Base-by-base conservation (phyloP, 2,113 vertebrate genomes). In the Rhinolophus sinicus region DNA sequence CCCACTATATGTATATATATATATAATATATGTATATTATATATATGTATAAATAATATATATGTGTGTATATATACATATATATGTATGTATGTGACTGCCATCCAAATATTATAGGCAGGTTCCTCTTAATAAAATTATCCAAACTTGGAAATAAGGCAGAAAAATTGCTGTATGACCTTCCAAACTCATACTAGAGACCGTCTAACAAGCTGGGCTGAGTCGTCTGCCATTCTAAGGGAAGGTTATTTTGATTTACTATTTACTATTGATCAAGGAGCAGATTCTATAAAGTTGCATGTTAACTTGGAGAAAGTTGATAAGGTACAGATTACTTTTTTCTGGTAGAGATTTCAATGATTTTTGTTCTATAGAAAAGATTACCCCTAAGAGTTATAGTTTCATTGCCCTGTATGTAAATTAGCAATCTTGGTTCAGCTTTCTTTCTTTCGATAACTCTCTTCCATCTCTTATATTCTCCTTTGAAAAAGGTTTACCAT, bases 351-450 rank as follows among this genome's bases (percentile, higher is more conserved):
- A 91, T 50, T 85, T 28, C 85, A 82, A n/a, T 91, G n/a, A 35
- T 78, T 96, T 92, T 38, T 94, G 44, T 88, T 21, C 22, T 88
- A 62, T 58, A 73, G 67, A 86, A 93, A 95, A 73, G 50, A 76
- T 90, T 77, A 91, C 38, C 47, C 11, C 26, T 2, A 72, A 92
- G 77, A 54, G 18, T 88, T 88, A 78, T 21, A n/a, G 9, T 77
- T 95, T 94, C 21, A 75, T 95, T 94, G 56, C 26, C 16, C 50
- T 91, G n/a, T 65, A 52, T 93, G 56, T 91, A 93, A 92, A 89
- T 93, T 93, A 89, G 38, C 62, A 75, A 77, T 80, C 18, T 81
- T 73, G 83, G 81, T 96, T 96, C 89, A 73, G 16, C n/a, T 72
- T 88, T 40, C 50, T 90, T 92, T 75, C 54, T 85, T 90, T 86